Percentiles rank a stretch among this genome's conserved stretches.
Evolutionary conservation across 2,888 invertebrate species (phyloP).

Genomic region (Malacosoma neustria): DNA sequence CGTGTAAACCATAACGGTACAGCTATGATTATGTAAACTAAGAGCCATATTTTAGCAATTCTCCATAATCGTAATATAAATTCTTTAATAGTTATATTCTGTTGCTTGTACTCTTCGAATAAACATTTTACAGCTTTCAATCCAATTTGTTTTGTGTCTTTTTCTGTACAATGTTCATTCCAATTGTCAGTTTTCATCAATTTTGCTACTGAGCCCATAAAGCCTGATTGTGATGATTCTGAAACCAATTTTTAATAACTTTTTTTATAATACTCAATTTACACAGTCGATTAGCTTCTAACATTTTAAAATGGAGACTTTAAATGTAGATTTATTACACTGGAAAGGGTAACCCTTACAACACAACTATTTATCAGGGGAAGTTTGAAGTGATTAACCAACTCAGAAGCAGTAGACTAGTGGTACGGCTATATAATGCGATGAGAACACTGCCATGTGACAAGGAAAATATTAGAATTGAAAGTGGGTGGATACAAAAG

Average conservation of each 20-base stretch:
- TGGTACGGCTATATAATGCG: no score
- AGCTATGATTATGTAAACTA: conserved; percentile 38
- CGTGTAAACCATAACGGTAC: conserved; percentile 52
- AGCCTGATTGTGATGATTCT: background rate
- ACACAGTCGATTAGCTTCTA: no score
- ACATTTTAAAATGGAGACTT: no score
- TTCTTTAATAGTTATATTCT: background rate
- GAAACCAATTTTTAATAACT: background rate
- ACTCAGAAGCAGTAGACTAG: no score
- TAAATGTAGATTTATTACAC: no score
- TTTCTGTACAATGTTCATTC: conserved; percentile 13
- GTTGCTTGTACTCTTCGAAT: conserved; percentile 14
- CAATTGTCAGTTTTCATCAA: background rate
- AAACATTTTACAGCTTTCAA: conserved; percentile 23
- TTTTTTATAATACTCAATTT: no score
- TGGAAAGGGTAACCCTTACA: no score
- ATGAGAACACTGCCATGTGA: no score
- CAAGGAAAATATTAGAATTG: no score
- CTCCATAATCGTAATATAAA: conserved; percentile 22
- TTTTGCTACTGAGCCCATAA: background rate
- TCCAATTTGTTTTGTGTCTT: conserved; percentile 55
- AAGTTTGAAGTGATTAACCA: no score
- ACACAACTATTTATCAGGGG: no score
- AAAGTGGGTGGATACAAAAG: no score
- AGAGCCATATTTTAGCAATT: conserved; percentile 34